Percentiles rank a stretch among this genome's conserved stretches.
Evolutionary conservation across 37 sponge, comb jelly and placozoan species (phyloP).

Genomic region (Ephydatia muelleri): DNA sequence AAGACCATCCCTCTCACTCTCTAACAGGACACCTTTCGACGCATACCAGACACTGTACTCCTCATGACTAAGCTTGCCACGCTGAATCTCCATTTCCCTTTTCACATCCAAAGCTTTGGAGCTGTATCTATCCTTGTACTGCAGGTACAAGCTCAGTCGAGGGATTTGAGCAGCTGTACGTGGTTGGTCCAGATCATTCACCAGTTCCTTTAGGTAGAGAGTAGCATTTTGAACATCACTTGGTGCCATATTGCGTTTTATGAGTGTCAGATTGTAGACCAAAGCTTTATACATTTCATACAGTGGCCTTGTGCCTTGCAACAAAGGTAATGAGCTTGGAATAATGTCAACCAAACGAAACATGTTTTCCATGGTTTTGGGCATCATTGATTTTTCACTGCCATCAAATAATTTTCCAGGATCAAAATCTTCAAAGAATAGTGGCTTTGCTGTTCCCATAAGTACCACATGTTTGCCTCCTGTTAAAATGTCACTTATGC

Average conservation of each 20-base stretch:
- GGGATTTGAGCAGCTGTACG: background rate
- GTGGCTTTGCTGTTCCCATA: constrained; percentile 8
- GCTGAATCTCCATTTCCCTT: background rate
- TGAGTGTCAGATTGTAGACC: background rate
- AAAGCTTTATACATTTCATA: background rate
- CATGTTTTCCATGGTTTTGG: constrained; percentile 19
- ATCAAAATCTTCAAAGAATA: constrained; percentile 9
- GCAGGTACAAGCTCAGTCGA: constrained; percentile 32
- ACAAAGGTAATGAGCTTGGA: background rate
- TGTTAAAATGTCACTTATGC: background rate
- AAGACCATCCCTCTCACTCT: constrained; percentile 1
- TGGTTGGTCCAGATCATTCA: background rate
- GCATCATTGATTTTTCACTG: background rate
- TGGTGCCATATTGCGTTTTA: background rate
- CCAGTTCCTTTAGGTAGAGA: constrained; percentile 6
- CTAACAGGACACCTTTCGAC: background rate
- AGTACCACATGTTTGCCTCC: constrained; percentile 13
- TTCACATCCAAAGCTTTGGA: constrained; percentile 8
- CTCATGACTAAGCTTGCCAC: background rate
- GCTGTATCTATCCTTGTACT: constrained; percentile 38
- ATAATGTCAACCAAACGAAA: constrained; percentile 30
- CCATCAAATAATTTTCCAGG: constrained; percentile 24
- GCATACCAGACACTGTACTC: constrained; percentile 37
- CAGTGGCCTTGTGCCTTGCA: background rate
- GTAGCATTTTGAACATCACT: background rate